Percentiles rank a stretch among this genome's conserved stretches.
These are phyloP conservation scores for Odontamblyopus rebecca DNA, from an alignment of 2,797 vertebrate species.

Conservation along the genomic window DNA sequence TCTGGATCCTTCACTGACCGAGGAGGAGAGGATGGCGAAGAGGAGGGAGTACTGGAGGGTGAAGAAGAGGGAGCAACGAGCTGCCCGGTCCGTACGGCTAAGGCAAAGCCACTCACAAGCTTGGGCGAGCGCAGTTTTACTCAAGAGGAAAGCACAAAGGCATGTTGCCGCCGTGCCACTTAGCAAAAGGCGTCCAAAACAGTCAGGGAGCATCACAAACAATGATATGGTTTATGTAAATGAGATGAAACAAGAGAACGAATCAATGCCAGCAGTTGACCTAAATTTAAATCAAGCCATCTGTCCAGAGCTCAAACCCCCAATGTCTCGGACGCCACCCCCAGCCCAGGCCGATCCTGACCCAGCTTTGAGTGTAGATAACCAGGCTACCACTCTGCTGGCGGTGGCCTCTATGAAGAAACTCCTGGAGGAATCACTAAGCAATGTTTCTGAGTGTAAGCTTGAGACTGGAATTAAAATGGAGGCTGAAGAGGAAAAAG, in stretches of 20 bases:
- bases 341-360: constrained; percentile 62
- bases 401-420: constrained; percentile 83
- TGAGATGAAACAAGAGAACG: constrained; percentile 67
- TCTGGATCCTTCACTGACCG: constrained; percentile 34
- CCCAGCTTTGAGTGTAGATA: constrained; percentile 55
- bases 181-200: not conserved
- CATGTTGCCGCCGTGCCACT: constrained; percentile 9
- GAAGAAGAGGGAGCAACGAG: constrained; percentile 79
- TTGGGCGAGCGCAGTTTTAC: constrained; percentile 34
- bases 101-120: constrained; percentile 55
- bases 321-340: constrained; percentile 33
- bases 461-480: constrained; percentile 29
- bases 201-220: constrained; percentile 17
- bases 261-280: constrained; percentile 51
- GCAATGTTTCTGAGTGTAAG: constrained; percentile 60
- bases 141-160: constrained; percentile 58
- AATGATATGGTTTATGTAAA: constrained; percentile 16
- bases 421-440: constrained; percentile 78
- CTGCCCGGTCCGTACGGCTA: constrained; percentile 57
- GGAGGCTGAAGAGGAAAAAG: constrained; percentile 37
- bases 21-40: constrained; percentile 70
- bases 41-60: constrained; percentile 78
- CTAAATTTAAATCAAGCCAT: constrained; percentile 57
- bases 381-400: constrained; percentile 74
- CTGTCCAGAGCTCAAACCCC: constrained; percentile 61